Evolutionary conservation across 2,888 invertebrate species (phyloP).

Genomic region (Apodemia hepburni): DNA sequence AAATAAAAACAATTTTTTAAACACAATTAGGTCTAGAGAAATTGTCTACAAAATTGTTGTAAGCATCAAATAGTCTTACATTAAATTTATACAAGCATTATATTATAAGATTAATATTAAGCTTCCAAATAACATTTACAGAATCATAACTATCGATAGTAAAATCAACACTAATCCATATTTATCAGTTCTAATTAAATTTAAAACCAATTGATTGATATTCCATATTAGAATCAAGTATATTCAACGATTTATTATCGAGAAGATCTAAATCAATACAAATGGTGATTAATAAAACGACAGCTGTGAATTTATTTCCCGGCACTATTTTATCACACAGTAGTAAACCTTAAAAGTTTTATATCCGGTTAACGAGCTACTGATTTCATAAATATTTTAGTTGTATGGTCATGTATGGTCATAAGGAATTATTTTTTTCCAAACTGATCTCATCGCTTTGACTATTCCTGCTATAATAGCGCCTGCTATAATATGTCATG

Average conservation of each 20-base stretch:
- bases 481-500: too few species aligned
- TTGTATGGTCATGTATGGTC: background rate
- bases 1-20: too few species aligned
- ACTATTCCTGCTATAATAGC: too few species aligned
- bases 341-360: background rate
- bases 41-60: too few species aligned
- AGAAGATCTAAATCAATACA: slow-evolving; percentile 3
- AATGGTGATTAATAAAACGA: background rate
- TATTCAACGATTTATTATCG: slow-evolving; percentile 3
- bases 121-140: too few species aligned
- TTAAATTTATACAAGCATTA: too few species aligned
- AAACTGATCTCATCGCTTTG: too few species aligned
- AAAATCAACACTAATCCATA: slow-evolving; percentile 8
- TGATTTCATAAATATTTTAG: background rate
- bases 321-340: background rate
- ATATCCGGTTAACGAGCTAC: background rate
- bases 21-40: too few species aligned
- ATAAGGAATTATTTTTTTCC: background rate
- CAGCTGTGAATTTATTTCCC: slow-evolving; percentile 2
- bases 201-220: slow-evolving; percentile 4
- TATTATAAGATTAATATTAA: too few species aligned
- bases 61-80: too few species aligned
- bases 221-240: background rate
- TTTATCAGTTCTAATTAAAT: slow-evolving; percentile 10
- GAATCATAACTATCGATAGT: slow-evolving; percentile 38